Base-by-base conservation (phyloP, 1,140 invertebrate species). In the Sogatella furcifera region DNA sequence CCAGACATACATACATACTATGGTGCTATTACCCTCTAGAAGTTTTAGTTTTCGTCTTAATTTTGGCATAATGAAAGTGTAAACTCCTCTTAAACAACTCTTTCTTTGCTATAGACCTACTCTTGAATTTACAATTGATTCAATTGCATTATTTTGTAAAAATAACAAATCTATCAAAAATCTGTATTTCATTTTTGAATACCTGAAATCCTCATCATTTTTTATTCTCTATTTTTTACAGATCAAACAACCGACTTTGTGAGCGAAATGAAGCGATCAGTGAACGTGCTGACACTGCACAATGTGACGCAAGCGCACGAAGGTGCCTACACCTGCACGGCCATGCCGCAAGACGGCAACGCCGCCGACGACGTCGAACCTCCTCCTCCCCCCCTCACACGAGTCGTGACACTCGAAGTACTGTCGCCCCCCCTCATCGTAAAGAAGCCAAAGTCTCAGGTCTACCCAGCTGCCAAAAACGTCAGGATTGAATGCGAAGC, bases 401-500 rank as follows among this genome's bases (percentile, higher is more conserved):
- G 46, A 15, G 11, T 53, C 14, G 19, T 17, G 2, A 74, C 72
- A 9, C 69, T 86, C 38, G 72, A 76, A 59, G 76, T 87, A 58
- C 68, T 77, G 64, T 74, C 78, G 54, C 77, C 81, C 54, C 85
- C 84, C 24, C 69, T 70, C 24, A 81, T 88, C 63, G 57, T 76
- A 14, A 78, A 76, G 63, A 75, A 73, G 64, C 86, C 84, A 34
- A 66, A 67, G 22, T 80, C 79, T 66, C 73, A 77, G 65, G 70
- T 78, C 19, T 82, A 79, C 59, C 80, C 85, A 14, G 78, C 82
- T 64, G 84, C 84, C 24, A 80, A 78, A 63, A 88, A 86, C 42
- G 80, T 81, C 1, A 78, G 81, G 59, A 82, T 89, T 60, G 81
- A 85, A 59, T 90, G 88, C 73, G 77, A 81, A 67, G 84, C 81